These are phyloP conservation scores for Etheostoma cragini DNA, from an alignment of 2,113 vertebrate species.

Conservation along the genomic window DNA sequence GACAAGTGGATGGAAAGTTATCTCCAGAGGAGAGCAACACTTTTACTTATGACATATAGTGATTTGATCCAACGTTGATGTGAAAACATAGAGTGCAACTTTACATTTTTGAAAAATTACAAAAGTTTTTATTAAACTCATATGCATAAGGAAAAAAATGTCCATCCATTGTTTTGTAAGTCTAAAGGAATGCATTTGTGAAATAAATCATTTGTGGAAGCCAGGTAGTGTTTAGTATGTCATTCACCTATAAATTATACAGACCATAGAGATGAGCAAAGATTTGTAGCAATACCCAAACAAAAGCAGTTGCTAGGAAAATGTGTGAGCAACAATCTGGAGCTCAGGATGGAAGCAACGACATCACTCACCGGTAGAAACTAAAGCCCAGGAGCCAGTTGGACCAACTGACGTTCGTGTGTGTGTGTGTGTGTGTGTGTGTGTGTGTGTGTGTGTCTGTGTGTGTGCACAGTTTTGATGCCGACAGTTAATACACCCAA, in stretches of 20 bases:
- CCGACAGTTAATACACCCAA: slow-evolving; percentile 48
- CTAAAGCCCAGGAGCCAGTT: slow-evolving; percentile 48
- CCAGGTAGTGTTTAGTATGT: slow-evolving; percentile 30
- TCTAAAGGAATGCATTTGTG: background rate
- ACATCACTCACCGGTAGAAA: slow-evolving; percentile 56
- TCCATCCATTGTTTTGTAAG: background rate
- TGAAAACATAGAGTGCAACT: background rate
- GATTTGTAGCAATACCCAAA: slow-evolving; percentile 45
- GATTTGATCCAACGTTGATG: background rate
- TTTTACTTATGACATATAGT: background rate
- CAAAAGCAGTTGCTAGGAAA: slow-evolving; percentile 68
- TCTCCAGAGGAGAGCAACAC: background rate
- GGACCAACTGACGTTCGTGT: slow-evolving; percentile 13
- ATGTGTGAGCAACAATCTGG: slow-evolving; percentile 42
- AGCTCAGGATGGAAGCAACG: slow-evolving; percentile 44
- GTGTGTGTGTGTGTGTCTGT: slow-evolving; percentile 11
- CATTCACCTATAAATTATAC: slow-evolving; percentile 50
- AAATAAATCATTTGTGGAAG: slow-evolving; percentile 6
- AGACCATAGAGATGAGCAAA: slow-evolving; percentile 53
- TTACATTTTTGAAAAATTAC: background rate
- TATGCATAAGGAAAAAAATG: background rate
- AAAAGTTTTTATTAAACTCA: background rate
- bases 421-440: slow-evolving; percentile 15
- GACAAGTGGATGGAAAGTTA: too few relatives aligned
- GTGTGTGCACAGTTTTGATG: slow-evolving; percentile 21